Base-by-base conservation (phyloP, 2,113 vertebrate genomes). In the Meleagris gallopavo region DNA sequence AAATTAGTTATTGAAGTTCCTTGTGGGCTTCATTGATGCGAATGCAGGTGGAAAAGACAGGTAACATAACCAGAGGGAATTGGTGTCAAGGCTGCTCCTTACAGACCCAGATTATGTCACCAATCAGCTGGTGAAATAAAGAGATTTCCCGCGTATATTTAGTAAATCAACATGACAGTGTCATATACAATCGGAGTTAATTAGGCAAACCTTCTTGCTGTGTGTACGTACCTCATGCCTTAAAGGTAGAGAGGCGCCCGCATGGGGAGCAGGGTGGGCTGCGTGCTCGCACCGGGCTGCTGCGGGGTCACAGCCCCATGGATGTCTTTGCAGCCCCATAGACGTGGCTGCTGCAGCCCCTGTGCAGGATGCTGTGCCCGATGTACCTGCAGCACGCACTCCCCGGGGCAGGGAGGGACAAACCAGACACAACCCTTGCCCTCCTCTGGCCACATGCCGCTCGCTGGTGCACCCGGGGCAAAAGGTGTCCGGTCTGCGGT, bases 161-260 rank as follows among this genome's bases (percentile, higher is more conserved):
- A 97, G 97, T 97, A 97, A 98, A 97, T 97, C 97, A 96, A 97
- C 96, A 97, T 98, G 97, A 98, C 97, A 98, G 95, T 97, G 96
- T 97, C 96, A 97, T 97, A 97, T 96, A 97, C 96, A 95, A 97
- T 98, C 86, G 93, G 88, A 97, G 96, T 92, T 98, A 97, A 98
- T 98, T 97, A 97, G 96, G 93, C 87, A 95, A 85, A 84, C 89
- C 96, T 88, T 45, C 92, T 91, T 86, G 88, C 86, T 78, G 90
- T 66, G 76, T 90, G 25, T 43, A 57, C 88, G 11, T 73, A 93
- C 87, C 94, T 94, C 90, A 73, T 96, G 97, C 97, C 97, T 97
- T 93, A 86, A 96, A 97, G 97, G 95, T 89, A 94, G 87, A 95
- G 93, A 81, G 64, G 76, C 72, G 64, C 85, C 74, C 3, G 32